phyloP scores from a whole-genome alignment of 2,888 invertebrate species.

The Lochmaea crataegi region DNA sequence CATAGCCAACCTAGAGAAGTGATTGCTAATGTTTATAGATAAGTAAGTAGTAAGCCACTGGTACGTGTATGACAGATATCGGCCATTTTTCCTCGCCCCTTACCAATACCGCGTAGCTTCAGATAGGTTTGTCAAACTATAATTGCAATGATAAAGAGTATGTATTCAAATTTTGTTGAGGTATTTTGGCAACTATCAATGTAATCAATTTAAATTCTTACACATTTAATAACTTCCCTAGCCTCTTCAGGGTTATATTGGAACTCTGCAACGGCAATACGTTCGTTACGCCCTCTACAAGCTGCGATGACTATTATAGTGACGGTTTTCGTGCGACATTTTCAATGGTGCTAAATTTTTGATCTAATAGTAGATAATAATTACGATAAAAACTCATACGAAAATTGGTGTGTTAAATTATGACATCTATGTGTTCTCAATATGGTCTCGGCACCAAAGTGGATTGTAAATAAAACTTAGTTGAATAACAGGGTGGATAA shows the following conservation, averaged over 20 bases:
- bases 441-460: constrained; percentile 26
- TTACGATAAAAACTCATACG: constrained; percentile 24
- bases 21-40: too few relatives aligned
- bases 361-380: constrained; percentile 28
- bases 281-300: constrained; percentile 59
- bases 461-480: constrained; percentile 47
- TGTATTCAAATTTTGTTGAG: not conserved
- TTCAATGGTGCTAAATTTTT: constrained; percentile 50
- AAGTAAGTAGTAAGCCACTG: too few relatives aligned
- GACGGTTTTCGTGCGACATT: constrained; percentile 53
- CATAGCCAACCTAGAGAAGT: too few relatives aligned
- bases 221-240: constrained; percentile 36
- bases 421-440: constrained; percentile 51
- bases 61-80: too few relatives aligned
- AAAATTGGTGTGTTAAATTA: constrained; percentile 44
- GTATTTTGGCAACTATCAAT: constrained; percentile 32
- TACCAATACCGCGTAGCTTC: too few relatives aligned
- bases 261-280: constrained; percentile 60
- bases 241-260: constrained; percentile 52
- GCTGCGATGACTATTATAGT: constrained; percentile 60
- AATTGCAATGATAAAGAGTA: too few relatives aligned
- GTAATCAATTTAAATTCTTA: constrained; percentile 1
- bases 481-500: constrained; percentile 35
- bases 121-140: too few relatives aligned
- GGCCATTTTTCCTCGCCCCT: too few relatives aligned